Evolutionary conservation across 2,113 vertebrate species (phyloP).

Genomic region (Zootoca vivipara): DNA sequence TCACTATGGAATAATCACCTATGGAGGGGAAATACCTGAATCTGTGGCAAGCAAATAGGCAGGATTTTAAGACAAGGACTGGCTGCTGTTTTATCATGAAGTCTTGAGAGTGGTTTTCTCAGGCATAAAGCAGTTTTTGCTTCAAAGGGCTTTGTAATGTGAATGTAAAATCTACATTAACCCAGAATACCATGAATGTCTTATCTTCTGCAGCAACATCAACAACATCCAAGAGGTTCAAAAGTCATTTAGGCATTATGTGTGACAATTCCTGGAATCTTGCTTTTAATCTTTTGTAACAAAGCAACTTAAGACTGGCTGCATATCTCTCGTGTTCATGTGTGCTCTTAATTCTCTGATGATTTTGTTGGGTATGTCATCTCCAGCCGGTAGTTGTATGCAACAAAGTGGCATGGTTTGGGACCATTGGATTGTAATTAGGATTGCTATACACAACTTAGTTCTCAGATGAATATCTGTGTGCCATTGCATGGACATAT

Average conservation of each 20-base stretch:
- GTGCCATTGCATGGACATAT: constrained; percentile 13
- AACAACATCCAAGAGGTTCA: not conserved
- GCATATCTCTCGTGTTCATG: too few relatives aligned
- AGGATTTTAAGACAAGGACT: not conserved
- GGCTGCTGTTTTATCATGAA: not conserved
- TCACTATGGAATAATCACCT: not conserved
- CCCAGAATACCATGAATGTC: not conserved
- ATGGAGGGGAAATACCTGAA: not conserved
- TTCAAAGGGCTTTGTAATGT: not conserved
- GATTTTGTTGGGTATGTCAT: not conserved
- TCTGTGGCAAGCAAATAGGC: not conserved
- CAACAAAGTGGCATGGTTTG: not conserved
- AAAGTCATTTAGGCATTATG: not conserved
- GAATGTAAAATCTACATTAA: not conserved
- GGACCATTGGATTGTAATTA: not conserved
- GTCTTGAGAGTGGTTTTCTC: not conserved
- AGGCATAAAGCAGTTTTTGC: not conserved
- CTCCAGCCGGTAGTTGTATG: too few relatives aligned
- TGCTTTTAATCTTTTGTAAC: not conserved
- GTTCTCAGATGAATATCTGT: not conserved
- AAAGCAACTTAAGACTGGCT: not conserved
- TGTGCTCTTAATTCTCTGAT: not conserved
- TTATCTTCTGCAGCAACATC: not conserved
- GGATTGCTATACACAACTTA: not conserved
- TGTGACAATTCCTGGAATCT: not conserved